Evolutionary conservation across 2,797 vertebrate species (phyloP).

Genomic region (Enteromius anoplus): DNA sequence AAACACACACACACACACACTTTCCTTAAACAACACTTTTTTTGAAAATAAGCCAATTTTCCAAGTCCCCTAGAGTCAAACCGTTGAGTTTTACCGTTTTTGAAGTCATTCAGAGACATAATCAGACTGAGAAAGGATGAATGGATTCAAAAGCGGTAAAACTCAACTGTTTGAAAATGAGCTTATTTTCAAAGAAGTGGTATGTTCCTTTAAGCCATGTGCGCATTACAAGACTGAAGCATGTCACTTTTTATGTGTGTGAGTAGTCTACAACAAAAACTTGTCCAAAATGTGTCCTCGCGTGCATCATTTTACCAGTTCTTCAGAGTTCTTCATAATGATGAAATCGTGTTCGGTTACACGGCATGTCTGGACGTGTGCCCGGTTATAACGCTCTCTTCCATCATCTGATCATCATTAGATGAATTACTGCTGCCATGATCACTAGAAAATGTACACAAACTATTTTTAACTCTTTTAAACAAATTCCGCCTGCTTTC

Average conservation of each 20-base stretch:
- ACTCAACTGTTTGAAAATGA: too few relatives aligned
- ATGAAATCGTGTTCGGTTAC: slow-evolving; percentile 8
- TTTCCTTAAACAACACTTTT: neutral
- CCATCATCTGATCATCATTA: slow-evolving; percentile 21
- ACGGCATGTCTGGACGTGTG: slow-evolving; percentile 5
- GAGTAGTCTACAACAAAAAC: neutral
- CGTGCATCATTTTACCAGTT: neutral
- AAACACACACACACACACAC: too few relatives aligned
- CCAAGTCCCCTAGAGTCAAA: too few relatives aligned
- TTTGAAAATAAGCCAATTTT: too few relatives aligned
- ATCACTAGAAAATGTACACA: slow-evolving; percentile 17
- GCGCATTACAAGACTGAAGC: slow-evolving; percentile 22
- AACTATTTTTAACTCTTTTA: slow-evolving; percentile 25
- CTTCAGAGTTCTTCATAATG: neutral
- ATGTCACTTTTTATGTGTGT: neutral
- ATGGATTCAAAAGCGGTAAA: too few relatives aligned
- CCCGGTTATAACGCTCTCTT: neutral
- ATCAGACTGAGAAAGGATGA: too few relatives aligned
- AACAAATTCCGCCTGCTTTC: slow-evolving; percentile 2
- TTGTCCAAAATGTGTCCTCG: neutral
- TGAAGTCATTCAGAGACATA: too few relatives aligned
- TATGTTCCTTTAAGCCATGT: neutral
- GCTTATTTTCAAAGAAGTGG: too few relatives aligned
- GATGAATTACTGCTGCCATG: slow-evolving; percentile 34
- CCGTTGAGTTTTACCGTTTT: too few relatives aligned